Conservation (phyloP, 2,888 invertebrate species). For the Dysmachus trigonus region DNA sequence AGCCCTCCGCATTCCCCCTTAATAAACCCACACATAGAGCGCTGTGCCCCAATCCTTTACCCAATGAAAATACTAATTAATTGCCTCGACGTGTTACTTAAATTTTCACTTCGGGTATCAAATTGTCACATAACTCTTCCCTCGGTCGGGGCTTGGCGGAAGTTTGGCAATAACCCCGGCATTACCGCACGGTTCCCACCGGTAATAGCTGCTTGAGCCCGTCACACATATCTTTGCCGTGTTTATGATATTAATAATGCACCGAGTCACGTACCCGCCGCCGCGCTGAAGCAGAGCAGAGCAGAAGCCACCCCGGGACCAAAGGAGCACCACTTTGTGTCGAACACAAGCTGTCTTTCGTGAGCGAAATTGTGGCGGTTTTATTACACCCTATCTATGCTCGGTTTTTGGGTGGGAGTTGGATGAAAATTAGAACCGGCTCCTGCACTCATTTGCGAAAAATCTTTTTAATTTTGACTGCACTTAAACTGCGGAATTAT, state of each 20-base stretch:
- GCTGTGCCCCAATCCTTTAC: not conserved
- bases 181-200: not conserved
- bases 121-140: not conserved
- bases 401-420: not conserved
- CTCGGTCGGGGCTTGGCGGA: not conserved
- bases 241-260: conserved; percentile 42
- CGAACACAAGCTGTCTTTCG: conserved; percentile 1
- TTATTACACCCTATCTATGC: not conserved
- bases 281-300: not conserved
- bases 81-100: conserved; percentile 29
- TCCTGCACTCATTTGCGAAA: not conserved
- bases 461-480: conserved; percentile 9
- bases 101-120: conserved; percentile 35
- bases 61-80: conserved; percentile 18
- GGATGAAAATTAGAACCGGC: not conserved
- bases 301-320: not conserved
- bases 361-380: conserved; percentile 18
- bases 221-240: not conserved
- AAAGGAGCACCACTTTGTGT: conserved; percentile 8
- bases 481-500: too few species aligned
- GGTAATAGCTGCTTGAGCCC: conserved; percentile 17
- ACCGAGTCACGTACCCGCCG: conserved; percentile 31
- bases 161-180: not conserved
- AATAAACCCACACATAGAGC: not conserved
- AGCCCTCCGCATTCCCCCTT: not conserved